Percentiles rank a stretch among this genome's conserved stretches.
These are phyloP conservation scores for Elachura formosa DNA, from an alignment of 2,113 vertebrate genomes.

Conservation along the genomic window DNA sequence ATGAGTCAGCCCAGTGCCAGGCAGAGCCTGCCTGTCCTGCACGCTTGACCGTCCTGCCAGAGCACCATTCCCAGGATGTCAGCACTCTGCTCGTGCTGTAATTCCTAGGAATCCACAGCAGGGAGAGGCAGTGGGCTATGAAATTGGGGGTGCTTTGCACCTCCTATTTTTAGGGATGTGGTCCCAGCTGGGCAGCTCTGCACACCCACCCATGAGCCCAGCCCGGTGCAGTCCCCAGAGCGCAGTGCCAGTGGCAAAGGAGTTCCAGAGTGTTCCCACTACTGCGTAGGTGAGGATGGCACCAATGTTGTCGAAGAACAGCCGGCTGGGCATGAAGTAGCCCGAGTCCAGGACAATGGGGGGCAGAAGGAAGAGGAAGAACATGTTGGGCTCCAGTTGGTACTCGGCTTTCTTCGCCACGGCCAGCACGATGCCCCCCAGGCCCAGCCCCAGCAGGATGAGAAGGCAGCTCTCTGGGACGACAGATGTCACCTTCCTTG, in stretches of 20 bases:
- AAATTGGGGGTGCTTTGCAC: neutral
- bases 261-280: conserved; percentile 94
- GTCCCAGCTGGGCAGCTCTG: neutral
- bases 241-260: conserved; percentile 86
- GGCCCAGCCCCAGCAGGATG: conserved; percentile 90
- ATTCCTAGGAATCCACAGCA: neutral
- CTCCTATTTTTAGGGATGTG: neutral
- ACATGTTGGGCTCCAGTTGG: conserved; percentile 91
- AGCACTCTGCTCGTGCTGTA: neutral
- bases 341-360: conserved; percentile 93
- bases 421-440: conserved; percentile 88
- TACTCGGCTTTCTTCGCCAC: conserved; percentile 92
- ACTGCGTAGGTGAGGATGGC: conserved; percentile 93
- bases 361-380: conserved; percentile 95
- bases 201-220: conserved; percentile 76
- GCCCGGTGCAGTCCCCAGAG: conserved; percentile 82
- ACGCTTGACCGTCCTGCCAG: neutral
- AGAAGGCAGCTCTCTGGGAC: conserved; percentile 95
- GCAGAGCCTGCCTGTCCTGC: neutral
- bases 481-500: conserved; percentile 87
- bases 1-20: conserved; percentile 5
- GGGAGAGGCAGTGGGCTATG: neutral
- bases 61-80: neutral
- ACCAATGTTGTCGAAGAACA: conserved; percentile 95
- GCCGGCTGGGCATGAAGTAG: conserved; percentile 94